A percentile compares a stretch with the other conserved stretches of the same genome.
Conservation (phyloP, 1,140 invertebrate species). For the Onthophagus taurus region DNA sequence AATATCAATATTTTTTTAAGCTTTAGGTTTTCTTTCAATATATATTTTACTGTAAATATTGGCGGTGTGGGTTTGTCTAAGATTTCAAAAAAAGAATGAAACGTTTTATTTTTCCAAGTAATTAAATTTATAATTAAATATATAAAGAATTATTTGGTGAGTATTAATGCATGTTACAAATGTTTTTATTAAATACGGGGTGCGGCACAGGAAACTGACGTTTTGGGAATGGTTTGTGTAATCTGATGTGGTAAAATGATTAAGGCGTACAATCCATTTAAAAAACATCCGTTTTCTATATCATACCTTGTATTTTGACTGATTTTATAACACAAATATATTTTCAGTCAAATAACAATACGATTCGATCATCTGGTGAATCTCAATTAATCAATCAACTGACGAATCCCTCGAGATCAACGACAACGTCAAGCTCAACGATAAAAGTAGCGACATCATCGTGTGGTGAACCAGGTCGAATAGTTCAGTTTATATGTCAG, state of each 20-base stretch:
- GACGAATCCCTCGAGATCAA: slow-evolving; percentile 5
- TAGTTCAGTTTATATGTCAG: slow-evolving; percentile 46
- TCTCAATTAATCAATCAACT: slow-evolving; percentile 14
- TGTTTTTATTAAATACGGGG: no score
- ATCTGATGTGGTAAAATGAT: neutral
- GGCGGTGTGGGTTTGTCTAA: no score
- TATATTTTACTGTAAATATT: no score
- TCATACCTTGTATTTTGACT: neutral
- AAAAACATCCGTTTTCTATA: neutral
- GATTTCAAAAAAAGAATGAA: no score
- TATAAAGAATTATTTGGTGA: no score
- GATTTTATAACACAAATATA: no score
- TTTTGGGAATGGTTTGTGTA: neutral
- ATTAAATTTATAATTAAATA: no score
- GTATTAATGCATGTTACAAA: no score
- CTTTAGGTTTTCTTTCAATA: no score
- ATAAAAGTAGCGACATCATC: slow-evolving; percentile 19
- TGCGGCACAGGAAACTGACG: no score
- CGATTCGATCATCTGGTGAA: slow-evolving; percentile 6
- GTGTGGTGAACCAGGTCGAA: slow-evolving; percentile 28
- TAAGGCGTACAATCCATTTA: neutral
- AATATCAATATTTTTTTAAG: no score
- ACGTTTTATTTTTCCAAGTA: no score
- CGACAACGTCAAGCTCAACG: slow-evolving; percentile 13
- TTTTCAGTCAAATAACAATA: slow-evolving; percentile 11